Evolutionary conservation across 1,140 invertebrate species (phyloP).

Genomic region (Aphis craccivora): DNA sequence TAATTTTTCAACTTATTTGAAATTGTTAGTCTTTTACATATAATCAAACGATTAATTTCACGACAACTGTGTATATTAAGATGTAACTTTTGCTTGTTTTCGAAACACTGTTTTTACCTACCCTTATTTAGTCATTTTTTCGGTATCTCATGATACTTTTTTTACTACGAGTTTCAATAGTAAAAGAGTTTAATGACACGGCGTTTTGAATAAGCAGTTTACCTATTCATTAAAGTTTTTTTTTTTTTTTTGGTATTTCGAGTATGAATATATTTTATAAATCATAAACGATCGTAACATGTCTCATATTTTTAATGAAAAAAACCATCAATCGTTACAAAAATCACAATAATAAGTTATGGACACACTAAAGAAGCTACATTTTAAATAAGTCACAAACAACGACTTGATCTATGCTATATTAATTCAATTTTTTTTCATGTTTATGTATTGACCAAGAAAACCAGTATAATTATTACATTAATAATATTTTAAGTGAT

Average conservation of each 20-base stretch:
- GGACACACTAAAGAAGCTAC: background rate
- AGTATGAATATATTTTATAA: background rate
- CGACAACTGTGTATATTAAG: too few relatives aligned
- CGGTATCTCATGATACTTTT: background rate
- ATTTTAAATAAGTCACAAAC: background rate
- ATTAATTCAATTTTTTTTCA: background rate
- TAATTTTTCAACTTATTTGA: too few relatives aligned
- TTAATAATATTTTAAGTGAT: too few relatives aligned
- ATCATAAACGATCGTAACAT: background rate
- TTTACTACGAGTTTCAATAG: background rate
- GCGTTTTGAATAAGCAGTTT: background rate
- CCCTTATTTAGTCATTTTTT: background rate
- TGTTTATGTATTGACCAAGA: background rate
- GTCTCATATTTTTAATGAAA: background rate
- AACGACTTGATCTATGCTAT: background rate
- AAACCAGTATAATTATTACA: background rate
- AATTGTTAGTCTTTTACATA: too few relatives aligned
- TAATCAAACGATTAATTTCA: too few relatives aligned
- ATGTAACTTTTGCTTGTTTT: too few relatives aligned
- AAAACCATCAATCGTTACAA: background rate
- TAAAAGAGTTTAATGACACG: background rate
- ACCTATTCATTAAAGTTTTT: rapidly evolving
- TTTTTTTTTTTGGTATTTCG: background rate
- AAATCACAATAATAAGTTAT: background rate
- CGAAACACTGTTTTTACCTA: too few relatives aligned